phyloP scores from a whole-genome alignment of 2,888 invertebrate species.

The Anorthoa munda region DNA sequence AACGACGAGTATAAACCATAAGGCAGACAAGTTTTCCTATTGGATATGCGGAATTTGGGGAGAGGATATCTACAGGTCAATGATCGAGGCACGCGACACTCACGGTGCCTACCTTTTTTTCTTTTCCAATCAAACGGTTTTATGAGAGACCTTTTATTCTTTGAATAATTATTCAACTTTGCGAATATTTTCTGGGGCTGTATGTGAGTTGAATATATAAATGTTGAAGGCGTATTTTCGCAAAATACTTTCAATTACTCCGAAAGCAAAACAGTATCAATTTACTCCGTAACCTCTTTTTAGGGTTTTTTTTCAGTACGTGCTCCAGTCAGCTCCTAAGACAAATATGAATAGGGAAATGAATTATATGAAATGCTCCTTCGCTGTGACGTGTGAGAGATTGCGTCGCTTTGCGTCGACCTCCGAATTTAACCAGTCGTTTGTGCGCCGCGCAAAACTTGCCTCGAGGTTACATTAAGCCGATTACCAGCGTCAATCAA shows the following conservation, averaged over 20 bases:
- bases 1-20: constrained; percentile 89
- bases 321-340: constrained; percentile 85
- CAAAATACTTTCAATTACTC: constrained; percentile 53
- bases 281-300: constrained; percentile 61
- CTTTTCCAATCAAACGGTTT: constrained; percentile 66
- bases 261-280: constrained; percentile 53
- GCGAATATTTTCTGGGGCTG: constrained; percentile 24
- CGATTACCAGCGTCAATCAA: constrained; percentile 90
- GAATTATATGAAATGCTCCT: constrained; percentile 90
- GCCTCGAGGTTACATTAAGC: constrained; percentile 90
- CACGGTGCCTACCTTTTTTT: constrained; percentile 61
- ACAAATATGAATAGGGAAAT: constrained; percentile 90
- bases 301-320: constrained; percentile 69
- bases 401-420: constrained; percentile 90
- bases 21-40: constrained; percentile 74
- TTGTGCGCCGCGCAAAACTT: constrained; percentile 88
- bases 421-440: constrained; percentile 90
- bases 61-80: constrained; percentile 66
- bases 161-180: constrained; percentile 49
- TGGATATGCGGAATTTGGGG: constrained; percentile 73
- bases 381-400: constrained; percentile 89
- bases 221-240: constrained; percentile 28
- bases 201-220: constrained; percentile 40
- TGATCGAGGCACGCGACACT: constrained; percentile 67
- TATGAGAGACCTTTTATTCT: constrained; percentile 56